phyloP scores from a whole-genome alignment of 1,140 invertebrate genomes.

The Eulimnadia texana region DNA sequence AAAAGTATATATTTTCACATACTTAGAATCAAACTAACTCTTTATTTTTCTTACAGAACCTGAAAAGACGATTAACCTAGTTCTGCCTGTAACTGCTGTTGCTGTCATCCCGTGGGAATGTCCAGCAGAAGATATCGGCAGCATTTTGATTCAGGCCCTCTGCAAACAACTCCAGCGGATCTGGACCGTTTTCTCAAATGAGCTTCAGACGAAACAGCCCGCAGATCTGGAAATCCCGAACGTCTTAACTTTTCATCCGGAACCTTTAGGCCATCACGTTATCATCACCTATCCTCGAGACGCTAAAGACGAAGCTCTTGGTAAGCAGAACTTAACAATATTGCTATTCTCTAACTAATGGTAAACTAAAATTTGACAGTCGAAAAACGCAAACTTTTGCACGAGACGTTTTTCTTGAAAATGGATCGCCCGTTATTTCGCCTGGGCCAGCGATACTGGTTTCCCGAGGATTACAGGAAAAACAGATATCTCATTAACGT shows the following conservation, averaged over 20 bases:
- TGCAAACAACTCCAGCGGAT: constrained; percentile 23
- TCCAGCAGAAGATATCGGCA: constrained; percentile 17
- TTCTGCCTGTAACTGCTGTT: constrained; percentile 41
- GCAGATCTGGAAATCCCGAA: constrained; percentile 39
- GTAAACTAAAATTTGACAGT: constrained; percentile 34
- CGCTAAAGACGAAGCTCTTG: constrained; percentile 41
- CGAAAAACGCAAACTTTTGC: constrained; percentile 40
- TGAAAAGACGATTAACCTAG: constrained; percentile 16
- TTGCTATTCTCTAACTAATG: constrained; percentile 14
- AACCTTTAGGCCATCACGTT: constrained; percentile 53
- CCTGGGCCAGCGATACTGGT: constrained; percentile 45
- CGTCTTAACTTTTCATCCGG: constrained; percentile 45
- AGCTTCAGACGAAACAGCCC: constrained; percentile 36
- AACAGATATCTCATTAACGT: constrained; percentile 50
- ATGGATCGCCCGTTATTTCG: constrained; percentile 52
- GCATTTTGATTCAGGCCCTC: constrained; percentile 19
- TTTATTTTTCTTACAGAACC: constrained; percentile 12
- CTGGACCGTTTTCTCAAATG: constrained; percentile 20
- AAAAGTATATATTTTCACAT: constrained; percentile 28
- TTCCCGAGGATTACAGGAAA: constrained; percentile 33
- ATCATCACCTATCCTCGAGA: constrained; percentile 50
- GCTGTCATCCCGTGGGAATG: constrained; percentile 42
- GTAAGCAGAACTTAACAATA: constrained; percentile 34
- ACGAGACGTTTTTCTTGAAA: constrained; percentile 50
- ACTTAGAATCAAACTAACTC: constrained; percentile 2